phyloP scores from a whole-genome alignment of 2,113 vertebrate genomes.

The Pterocles orientalis region DNA sequence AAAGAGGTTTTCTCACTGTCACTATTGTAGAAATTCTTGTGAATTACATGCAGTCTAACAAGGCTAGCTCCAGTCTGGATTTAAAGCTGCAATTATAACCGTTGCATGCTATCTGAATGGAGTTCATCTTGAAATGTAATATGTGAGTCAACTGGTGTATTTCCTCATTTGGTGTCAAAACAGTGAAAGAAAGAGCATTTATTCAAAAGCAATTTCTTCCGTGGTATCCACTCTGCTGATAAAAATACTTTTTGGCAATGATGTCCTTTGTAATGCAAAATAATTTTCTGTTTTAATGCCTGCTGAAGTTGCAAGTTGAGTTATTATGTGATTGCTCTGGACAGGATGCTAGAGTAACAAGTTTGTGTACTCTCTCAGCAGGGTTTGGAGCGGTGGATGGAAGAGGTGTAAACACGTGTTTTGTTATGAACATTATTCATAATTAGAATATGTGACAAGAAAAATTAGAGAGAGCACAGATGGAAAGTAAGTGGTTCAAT shows the following conservation, averaged over 20 bases:
- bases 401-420: not conserved
- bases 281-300: not conserved
- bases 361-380: not conserved
- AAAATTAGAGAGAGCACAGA: not conserved
- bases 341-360: not conserved
- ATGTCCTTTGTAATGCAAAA: not conserved
- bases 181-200: not conserved
- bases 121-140: not conserved
- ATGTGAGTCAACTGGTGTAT: not conserved
- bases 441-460: not conserved
- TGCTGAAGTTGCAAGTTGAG: not conserved
- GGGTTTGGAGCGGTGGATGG: not conserved
- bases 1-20: not conserved
- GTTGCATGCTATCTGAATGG: not conserved
- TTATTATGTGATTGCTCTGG: not conserved
- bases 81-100: not conserved
- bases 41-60: not conserved
- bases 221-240: not conserved
- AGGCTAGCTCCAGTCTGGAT: not conserved
- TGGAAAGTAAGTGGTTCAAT: conserved; percentile 5
- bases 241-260: not conserved
- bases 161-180: not conserved
- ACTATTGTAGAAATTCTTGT: not conserved
- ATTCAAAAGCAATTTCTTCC: not conserved
- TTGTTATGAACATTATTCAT: not conserved